Base-by-base conservation (phyloP, 2,888 invertebrate species). In the Merodon equestris region DNA sequence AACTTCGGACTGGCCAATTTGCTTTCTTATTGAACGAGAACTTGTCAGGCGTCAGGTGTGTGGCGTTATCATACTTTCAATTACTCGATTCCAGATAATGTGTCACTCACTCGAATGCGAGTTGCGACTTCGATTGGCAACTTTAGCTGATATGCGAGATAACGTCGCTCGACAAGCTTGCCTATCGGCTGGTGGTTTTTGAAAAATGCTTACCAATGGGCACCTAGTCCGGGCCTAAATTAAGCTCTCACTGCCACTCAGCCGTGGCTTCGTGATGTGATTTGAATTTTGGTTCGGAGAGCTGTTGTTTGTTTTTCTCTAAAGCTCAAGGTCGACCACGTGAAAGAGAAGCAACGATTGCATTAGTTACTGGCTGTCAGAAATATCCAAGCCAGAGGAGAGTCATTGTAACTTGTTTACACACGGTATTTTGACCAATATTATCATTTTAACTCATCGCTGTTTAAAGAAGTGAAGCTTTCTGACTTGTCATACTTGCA, bases 271-370 rank as follows among this genome's bases (percentile, higher is more conserved):
- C 27, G 27, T 27, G 27, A 27, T 7, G 27, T 27, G 72, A 72
- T 72, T 72, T 57, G 67, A 61, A 72, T 72, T 60, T 60, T 15
- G 42, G 58, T 60, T 54, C 18, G 50, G 57, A 61, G 57, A 64
- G 54, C 44, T 17, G 40, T 53, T 27, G 27, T 27, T 27, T 27
- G 27, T 27, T 27, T 27, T 27, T 27, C 56, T 64, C 47, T 7
- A 50, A 18, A 18, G 54, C 50, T 60, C 76, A 77, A 77, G 76
- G 76, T 77, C 76, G 66, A 19, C n/a, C 12, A 50, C 45, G 57
- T 18, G 40, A 71, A 61, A 66, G 34, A 70, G 34, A 70, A 60
- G 51, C 27, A 50, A 60, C 45, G 12, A 44, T 12, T 64, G 75
- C 58, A 76, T n/a, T 48, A 9, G 44, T 27, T 54, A 58, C 64